Evolutionary conservation across 1,140 invertebrate species (phyloP).

Genomic region (Pseudomyrmex flavicornis): DNA sequence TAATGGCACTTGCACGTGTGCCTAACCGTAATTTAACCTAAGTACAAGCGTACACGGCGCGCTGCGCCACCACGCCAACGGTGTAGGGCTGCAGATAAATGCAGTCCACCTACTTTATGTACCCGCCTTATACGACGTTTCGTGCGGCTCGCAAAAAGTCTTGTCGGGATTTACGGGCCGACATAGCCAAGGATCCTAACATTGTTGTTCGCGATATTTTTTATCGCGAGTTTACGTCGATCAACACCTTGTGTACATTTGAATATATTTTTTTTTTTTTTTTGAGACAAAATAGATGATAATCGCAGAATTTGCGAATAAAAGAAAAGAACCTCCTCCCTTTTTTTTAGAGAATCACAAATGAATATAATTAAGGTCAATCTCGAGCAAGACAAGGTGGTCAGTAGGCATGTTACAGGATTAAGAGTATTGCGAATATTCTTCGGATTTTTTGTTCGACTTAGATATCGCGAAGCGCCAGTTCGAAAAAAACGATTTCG

Average conservation of each 20-base stretch:
- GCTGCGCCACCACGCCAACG: slow-evolving; percentile 7
- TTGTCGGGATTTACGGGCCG: slow-evolving; percentile 42
- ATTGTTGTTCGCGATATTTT: slow-evolving; percentile 1
- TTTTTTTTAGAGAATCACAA: no score
- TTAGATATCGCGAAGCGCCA: background rate
- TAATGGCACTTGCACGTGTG: slow-evolving; percentile 65
- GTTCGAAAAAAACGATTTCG: background rate
- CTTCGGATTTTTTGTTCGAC: no score
- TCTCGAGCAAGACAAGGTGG: no score
- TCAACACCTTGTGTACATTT: background rate
- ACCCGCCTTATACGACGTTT: slow-evolving; percentile 46
- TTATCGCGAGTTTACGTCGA: background rate
- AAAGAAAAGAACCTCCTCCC: no score
- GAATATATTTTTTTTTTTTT: background rate
- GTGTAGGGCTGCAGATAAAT: slow-evolving; percentile 61
- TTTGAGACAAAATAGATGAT: no score
- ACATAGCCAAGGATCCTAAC: background rate
- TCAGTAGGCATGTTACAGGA: no score
- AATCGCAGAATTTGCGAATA: no score
- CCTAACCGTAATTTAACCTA: slow-evolving; percentile 71
- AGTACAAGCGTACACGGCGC: slow-evolving; percentile 53
- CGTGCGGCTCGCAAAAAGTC: slow-evolving; percentile 42
- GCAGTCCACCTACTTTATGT: slow-evolving; percentile 64
- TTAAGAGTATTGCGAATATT: no score
- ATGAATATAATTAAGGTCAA: no score